These are phyloP conservation scores for Spodoptera frugiperda DNA, from an alignment of 1,140 invertebrate species.

Conservation along the genomic window DNA sequence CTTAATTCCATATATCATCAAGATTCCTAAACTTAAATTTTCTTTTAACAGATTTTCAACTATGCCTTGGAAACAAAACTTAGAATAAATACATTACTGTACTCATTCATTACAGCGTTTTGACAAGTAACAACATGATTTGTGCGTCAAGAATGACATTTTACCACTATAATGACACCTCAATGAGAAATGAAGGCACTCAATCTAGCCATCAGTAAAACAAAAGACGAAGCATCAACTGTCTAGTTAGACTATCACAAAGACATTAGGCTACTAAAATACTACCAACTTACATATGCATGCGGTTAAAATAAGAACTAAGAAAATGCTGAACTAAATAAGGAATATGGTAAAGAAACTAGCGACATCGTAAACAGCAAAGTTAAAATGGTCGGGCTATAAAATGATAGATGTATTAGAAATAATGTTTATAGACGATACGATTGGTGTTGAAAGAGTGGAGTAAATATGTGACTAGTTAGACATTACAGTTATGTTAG, in stretches of 20 bases:
- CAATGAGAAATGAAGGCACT: constrained; percentile 18
- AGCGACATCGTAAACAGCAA: too few relatives aligned
- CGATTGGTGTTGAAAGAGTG: constrained; percentile 4
- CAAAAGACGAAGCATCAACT: constrained; percentile 30
- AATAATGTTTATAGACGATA: constrained; percentile 14
- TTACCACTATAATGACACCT: constrained; percentile 13
- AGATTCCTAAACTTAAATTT: too few relatives aligned
- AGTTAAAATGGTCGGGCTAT: too few relatives aligned
- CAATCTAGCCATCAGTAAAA: background rate
- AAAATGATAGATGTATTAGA: constrained; percentile 46
- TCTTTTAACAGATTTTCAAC: too few relatives aligned
- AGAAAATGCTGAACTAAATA: too few relatives aligned
- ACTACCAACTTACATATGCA: too few relatives aligned
- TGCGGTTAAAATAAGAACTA: too few relatives aligned
- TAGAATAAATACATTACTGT: too few relatives aligned
- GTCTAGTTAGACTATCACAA: constrained; percentile 49
- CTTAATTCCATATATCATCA: too few relatives aligned
- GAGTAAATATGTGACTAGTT: background rate
- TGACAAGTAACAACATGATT: constrained; percentile 15
- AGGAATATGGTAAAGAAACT: too few relatives aligned
- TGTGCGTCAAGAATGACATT: background rate
- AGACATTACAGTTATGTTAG: constrained; percentile 12
- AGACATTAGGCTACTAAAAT: constrained; percentile 44
- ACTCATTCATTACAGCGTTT: constrained; percentile 2
- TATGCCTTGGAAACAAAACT: too few relatives aligned